Evolutionary conservation across 1,140 invertebrate genomes (phyloP).

Genomic region (Drosophila grimshawi): DNA sequence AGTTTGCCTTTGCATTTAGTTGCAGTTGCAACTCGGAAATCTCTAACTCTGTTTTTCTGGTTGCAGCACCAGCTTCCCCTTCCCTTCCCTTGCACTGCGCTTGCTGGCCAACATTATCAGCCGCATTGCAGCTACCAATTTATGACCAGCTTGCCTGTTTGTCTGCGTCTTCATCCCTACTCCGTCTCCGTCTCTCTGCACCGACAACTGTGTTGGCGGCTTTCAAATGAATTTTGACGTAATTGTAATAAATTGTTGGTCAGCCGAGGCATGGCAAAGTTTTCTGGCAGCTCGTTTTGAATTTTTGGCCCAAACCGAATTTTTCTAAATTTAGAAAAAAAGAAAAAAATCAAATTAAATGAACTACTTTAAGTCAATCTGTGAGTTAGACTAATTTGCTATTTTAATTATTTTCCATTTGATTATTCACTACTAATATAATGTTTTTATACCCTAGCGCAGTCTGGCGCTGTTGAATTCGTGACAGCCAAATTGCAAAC

Average conservation of each 20-base stretch:
- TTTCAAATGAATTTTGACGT: conserved; percentile 80
- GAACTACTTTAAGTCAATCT: conserved; percentile 2
- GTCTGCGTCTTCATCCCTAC: too few relatives aligned
- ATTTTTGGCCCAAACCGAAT: conserved; percentile 36
- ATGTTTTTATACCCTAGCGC: background rate
- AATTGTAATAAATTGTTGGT: conserved; percentile 82
- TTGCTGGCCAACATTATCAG: conserved; percentile 59
- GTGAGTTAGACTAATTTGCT: background rate
- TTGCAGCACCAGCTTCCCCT: background rate
- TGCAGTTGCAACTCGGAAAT: conserved; percentile 3
- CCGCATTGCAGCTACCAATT: conserved; percentile 76
- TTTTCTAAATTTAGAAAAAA: conserved; percentile 61
- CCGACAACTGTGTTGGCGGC: conserved; percentile 43
- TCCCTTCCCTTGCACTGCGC: background rate
- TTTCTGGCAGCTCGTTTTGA: conserved; percentile 33
- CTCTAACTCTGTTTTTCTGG: conserved; percentile 12
- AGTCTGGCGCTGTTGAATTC: background rate
- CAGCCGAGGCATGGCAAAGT: conserved; percentile 51
- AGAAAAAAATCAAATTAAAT: conserved; percentile 14
- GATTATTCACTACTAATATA: background rate
- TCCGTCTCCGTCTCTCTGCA: background rate
- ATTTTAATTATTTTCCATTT: background rate
- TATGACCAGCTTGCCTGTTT: conserved; percentile 44
- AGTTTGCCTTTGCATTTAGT: conserved; percentile 29
- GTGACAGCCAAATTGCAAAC: conserved; percentile 49